phyloP scores from a whole-genome alignment of 2,113 vertebrate species.

The Antechinus stuartii region DNA sequence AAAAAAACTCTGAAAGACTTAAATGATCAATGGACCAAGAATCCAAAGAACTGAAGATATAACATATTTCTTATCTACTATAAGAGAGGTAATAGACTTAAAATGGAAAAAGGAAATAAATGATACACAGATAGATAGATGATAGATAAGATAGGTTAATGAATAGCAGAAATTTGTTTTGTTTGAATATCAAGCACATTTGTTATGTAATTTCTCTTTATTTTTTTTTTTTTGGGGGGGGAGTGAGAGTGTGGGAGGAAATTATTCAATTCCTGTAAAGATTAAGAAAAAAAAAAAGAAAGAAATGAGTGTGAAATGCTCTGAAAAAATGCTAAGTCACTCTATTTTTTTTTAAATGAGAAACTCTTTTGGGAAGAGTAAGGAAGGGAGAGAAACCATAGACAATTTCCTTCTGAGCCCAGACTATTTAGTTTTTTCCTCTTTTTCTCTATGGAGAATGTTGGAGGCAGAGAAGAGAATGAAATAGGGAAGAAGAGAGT shows the following conservation, averaged over 20 bases:
- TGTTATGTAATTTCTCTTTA: background rate
- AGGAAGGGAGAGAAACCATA: background rate
- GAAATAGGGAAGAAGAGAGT: constrained; percentile 17
- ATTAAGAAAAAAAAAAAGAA: background rate
- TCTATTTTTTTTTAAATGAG: background rate
- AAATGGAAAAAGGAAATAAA: background rate
- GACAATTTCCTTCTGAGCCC: background rate
- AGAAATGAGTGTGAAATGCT: background rate
- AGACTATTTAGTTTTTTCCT: constrained; percentile 13
- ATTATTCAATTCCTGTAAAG: background rate
- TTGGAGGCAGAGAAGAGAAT: background rate
- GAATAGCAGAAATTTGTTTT: background rate
- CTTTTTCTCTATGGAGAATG: background rate
- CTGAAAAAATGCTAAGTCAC: background rate
- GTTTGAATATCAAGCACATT: background rate
- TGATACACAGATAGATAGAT: background rate
- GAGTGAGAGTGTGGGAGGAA: background rate
- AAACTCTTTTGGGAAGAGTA: constrained; percentile 38
- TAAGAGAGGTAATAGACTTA: background rate
- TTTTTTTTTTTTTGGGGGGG: background rate
- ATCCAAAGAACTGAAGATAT: background rate
- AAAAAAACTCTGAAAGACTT: background rate
- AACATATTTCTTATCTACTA: background rate
- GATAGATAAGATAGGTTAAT: background rate
- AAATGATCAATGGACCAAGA: background rate